Conservation (phyloP, 1,140 invertebrate genomes). For the Meloidogyne exigua region DNA sequence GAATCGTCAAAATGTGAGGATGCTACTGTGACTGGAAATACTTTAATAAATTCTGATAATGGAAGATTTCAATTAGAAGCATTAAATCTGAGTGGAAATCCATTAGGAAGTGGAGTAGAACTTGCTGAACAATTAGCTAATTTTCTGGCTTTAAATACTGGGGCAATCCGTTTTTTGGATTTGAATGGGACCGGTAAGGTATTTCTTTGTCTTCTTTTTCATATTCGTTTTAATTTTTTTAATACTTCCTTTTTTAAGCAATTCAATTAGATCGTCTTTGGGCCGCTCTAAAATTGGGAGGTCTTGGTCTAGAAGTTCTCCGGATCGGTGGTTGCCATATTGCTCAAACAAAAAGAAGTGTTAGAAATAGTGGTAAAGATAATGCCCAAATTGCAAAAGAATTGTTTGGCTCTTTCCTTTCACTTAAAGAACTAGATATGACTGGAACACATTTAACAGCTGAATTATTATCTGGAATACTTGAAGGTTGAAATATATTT, state of each 20-base stretch:
- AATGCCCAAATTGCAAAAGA: constrained; percentile 35
- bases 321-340: constrained; percentile 39
- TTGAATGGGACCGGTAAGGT: constrained; percentile 50
- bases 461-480: constrained; percentile 54
- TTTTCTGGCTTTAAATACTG: constrained; percentile 55
- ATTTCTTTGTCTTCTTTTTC: background rate
- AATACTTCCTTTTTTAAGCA: background rate
- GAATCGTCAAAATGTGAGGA: constrained; percentile 10
- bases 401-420: constrained; percentile 47
- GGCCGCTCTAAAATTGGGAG: constrained; percentile 58
- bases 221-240: background rate
- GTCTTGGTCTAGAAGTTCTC: constrained; percentile 55
- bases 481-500: constrained; percentile 34
- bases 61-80: constrained; percentile 41
- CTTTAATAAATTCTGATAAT: constrained; percentile 21
- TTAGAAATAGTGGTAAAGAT: constrained; percentile 35
- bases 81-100: constrained; percentile 43
- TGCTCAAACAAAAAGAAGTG: background rate
- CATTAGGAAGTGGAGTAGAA: constrained; percentile 43
- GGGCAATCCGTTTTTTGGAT: constrained; percentile 49
- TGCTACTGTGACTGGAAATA: constrained; percentile 11
- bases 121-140: constrained; percentile 51
- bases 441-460: constrained; percentile 45
- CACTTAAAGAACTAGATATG: constrained; percentile 37
- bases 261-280: constrained; percentile 52